Conservation (phyloP, 2,113 vertebrate genomes). For the Pyxicephalus adspersus region DNA sequence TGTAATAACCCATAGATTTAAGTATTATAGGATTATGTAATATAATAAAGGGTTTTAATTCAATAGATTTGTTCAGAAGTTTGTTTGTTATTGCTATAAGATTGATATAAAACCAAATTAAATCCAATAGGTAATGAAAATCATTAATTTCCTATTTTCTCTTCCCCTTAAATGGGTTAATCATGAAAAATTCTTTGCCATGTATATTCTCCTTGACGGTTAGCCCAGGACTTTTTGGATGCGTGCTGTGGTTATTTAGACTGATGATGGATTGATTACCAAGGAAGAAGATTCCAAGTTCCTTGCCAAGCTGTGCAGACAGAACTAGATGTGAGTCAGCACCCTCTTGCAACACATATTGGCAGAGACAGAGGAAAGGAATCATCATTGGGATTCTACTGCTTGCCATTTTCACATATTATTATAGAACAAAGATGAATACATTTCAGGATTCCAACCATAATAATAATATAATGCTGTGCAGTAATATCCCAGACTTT, state of each 20-base stretch:
- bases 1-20: too few species aligned
- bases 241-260: conserved; percentile 46
- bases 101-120: not conserved
- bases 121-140: not conserved
- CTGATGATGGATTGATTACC: conserved; percentile 53
- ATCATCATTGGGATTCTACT: conserved; percentile 32
- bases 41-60: too few species aligned
- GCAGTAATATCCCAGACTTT: too few species aligned
- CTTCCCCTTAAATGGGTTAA: conserved; percentile 34
- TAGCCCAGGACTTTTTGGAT: conserved; percentile 40
- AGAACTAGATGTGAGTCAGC: conserved; percentile 43
- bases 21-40: too few species aligned
- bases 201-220: conserved; percentile 38
- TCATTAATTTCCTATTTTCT: not conserved
- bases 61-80: too few species aligned
- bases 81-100: too few species aligned
- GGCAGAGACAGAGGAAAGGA: conserved; percentile 3
- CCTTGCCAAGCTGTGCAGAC: conserved; percentile 39
- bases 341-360: conserved; percentile 51
- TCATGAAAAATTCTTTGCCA: conserved; percentile 1
- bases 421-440: too few species aligned
- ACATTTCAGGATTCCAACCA: too few species aligned
- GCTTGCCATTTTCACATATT: not conserved
- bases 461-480: too few species aligned
- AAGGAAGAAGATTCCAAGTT: conserved; percentile 26